Base-by-base conservation (phyloP, 2,113 vertebrate genomes). In the Cyprinodon variegatus region DNA sequence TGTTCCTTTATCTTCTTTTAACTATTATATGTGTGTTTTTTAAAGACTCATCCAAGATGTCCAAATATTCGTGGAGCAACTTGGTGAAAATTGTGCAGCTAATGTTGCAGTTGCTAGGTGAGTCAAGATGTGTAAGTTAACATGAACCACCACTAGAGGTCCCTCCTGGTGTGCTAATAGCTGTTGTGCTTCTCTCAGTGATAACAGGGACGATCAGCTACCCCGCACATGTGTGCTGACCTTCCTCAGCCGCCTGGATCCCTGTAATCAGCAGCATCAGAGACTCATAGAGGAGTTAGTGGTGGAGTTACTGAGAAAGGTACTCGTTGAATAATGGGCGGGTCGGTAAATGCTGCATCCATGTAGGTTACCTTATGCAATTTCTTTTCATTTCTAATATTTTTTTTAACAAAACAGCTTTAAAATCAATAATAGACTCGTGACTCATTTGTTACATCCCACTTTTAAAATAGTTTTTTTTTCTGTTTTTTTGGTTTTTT, bases 31-130 rank as follows among this genome's bases (percentile, higher is more conserved):
- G 13, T 40, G 7, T 53, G 0, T 83, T 72, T 91, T 68, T 50
- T 75, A 83, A 78, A 99, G 97, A 72, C 94, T 97, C 22, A 89
- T 93, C 79, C 96, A 96, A 88, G 97, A 99, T 76, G 94, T 97
- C 20, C 96, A 97, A 77, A 91, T 92, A 20, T 98, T 96, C 60
- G 62, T 98, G 84, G 96, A 97, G 92, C 92, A 93, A 64, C 95
- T 98, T 20, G 95, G 96, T 81, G 92, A 93, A 9, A 82, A 93
- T 36, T 97, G 96, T 90, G 92, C 95, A 13, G 95, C 96, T 48
- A 97, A 97, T 36, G n/a, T 86, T 3, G 86, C 93, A 36, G 91
- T 95, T 43, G 89, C 15, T 36, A 86, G 89, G 92, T 94, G 68
- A 86, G 74, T n/a, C 9, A 22, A 17, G 11, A 22, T 48, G 45